Evolutionary conservation across 2,888 invertebrate species (phyloP), one percentile per base, ranked within the genome.

Genomic region (Plagiodera versicolora): DNA sequence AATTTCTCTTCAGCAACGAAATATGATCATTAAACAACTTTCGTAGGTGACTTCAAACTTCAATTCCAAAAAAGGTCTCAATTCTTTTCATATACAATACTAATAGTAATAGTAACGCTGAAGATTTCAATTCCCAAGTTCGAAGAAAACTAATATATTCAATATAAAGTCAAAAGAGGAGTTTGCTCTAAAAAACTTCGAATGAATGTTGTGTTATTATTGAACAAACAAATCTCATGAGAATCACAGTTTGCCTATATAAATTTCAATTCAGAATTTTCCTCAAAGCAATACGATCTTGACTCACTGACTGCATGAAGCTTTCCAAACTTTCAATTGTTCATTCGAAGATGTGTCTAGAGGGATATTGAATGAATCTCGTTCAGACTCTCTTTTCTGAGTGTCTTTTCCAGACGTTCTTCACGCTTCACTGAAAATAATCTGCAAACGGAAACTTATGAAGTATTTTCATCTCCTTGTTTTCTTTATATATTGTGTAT

Each of bases 401-500:
- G 4, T 39, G 39, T 35, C 24, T 53, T 53, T 35, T 44, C 53
- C 16, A 53, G 24, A 39, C 35, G 20, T 39, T 52, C n/a, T 52
- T 52, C 20, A 35, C 52, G 35, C 1, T 20, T n/a, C 17, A 52
- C 19, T 14, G 52, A 18, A 39, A 5, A 52, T 52, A 52, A 52
- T 52, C 52, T 39, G 18, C 52, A 52, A 52, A 53, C 20, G 53
- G 16, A 39, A 44, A 53, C 53, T 53, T 44, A 53, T 39, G 24
- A 35, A 44, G 44, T 44, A 24, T 44, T 44, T 53, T 53, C 39
- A n/a, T 30, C 46, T 39, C 28, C 47, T 63, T 56, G 47, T 55
- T 58, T 58, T 47, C 54, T 51, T 16, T 46, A 56, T 55, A 54
- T 54, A 54, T 58, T 39, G 48, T 57, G 54, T 32, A 56, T 28